Evolutionary conservation across 2,888 invertebrate species (phyloP), one percentile per base, ranked within the genome.

Genomic region (Dryomyza anilis): DNA sequence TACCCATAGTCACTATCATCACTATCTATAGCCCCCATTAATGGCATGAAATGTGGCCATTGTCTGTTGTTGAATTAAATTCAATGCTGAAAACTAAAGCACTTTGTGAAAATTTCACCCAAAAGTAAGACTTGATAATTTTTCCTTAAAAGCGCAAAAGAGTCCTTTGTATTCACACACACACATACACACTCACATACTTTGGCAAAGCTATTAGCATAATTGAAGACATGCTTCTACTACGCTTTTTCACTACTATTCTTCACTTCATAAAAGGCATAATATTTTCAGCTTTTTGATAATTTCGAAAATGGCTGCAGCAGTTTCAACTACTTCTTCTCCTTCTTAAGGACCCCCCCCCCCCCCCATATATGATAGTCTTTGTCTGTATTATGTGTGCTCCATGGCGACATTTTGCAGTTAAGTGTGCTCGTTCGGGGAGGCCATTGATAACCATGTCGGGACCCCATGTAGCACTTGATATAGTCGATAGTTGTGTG

Each of bases 341-440:
- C 27, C 33, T 33, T 33, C 33, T 33, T 12, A 8, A 8, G 33
- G 33, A 33, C 12, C 12, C 33, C 12, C 33, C 6, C 12, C 33
- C 33, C 12, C 6, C 33, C 12, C 33, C 7, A 33, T 48, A 14
- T 14, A 25, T 48, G 48, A 5, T 10, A 19, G 21, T 46, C 19
- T 46, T 3, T 21, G 46, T 46, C 2, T 53, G 19, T 29, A 8
- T 29, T n/a, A 16, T 16, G 30, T 3, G 30, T 30, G 53, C 21
- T 55, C 56, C 25, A 53, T 45, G 46, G 29, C 29, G 71, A 71
- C 75, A 67, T 45, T 57, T 60, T 59, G 62, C 67, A 68, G 64
- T 71, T 77, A 77, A 76, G 74, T 72, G 75, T 72, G 72, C 76
- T 70, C 77, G n/a, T n/a, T n/a, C n/a, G n/a, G n/a, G n/a, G n/a